These are phyloP conservation scores for Autographa pulchrina DNA, from an alignment of 2,888 invertebrate genomes.

Conservation along the genomic window DNA sequence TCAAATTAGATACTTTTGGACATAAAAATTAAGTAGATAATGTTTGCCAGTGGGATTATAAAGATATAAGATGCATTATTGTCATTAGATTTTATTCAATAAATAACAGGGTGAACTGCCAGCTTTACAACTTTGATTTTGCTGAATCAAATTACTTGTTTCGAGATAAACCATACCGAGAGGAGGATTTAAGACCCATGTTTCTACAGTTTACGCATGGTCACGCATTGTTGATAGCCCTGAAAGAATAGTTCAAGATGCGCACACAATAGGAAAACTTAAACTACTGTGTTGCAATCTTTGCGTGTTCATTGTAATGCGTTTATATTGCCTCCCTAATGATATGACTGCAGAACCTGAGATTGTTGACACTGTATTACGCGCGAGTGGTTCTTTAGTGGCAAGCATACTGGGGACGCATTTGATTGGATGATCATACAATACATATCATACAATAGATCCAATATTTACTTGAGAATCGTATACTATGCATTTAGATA, in stretches of 20 bases:
- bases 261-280: conserved; percentile 57
- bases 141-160: not conserved
- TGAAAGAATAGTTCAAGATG: conserved; percentile 40
- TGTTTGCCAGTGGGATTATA: too few relatives aligned
- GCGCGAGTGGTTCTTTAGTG: conserved; percentile 6
- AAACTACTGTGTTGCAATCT: conserved; percentile 56
- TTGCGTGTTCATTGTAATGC: conserved; percentile 57
- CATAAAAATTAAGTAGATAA: too few relatives aligned
- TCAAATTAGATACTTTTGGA: too few relatives aligned
- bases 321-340: conserved; percentile 51
- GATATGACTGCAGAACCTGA: conserved; percentile 28
- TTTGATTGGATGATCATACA: too few relatives aligned
- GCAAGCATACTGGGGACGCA: not conserved
- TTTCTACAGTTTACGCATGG: not conserved
- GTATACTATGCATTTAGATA: too few relatives aligned
- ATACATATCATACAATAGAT: not conserved
- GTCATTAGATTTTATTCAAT: too few relatives aligned
- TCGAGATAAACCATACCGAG: not conserved
- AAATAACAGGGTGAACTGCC: too few relatives aligned
- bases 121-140: too few relatives aligned
- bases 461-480: not conserved
- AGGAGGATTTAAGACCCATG: not conserved
- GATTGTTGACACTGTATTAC: conserved; percentile 24
- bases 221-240: conserved; percentile 29
- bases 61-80: too few relatives aligned